phyloP scores from a whole-genome alignment of 2,888 invertebrate species.

The Hipparchia sbordonii region DNA sequence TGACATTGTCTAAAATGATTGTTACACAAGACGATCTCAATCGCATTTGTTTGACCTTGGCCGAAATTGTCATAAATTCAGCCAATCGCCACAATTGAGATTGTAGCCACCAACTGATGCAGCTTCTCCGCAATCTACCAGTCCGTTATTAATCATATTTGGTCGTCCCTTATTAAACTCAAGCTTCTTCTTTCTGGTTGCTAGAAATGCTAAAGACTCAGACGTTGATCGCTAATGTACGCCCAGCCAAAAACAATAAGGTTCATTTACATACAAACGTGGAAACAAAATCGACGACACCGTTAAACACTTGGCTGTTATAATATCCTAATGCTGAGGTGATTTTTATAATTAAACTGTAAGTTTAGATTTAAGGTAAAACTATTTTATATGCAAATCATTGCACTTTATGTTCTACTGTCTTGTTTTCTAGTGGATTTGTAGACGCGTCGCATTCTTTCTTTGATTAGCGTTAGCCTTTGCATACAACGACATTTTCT shows the following conservation, averaged over 20 bases:
- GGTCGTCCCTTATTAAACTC: too few species aligned
- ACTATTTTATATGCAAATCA: slow-evolving; percentile 50
- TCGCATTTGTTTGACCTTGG: too few species aligned
- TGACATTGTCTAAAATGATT: too few species aligned
- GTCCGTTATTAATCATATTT: too few species aligned
- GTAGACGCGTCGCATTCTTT: slow-evolving; percentile 54
- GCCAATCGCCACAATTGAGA: too few species aligned
- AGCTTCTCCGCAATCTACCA: too few species aligned
- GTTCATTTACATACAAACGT: slow-evolving; percentile 23
- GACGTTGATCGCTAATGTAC: neutral
- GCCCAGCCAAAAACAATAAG: slow-evolving; percentile 1
- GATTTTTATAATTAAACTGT: slow-evolving; percentile 66
- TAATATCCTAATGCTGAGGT: slow-evolving; percentile 56
- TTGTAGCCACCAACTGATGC: too few species aligned
- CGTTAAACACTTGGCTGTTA: slow-evolving; percentile 56
- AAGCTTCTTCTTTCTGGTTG: neutral
- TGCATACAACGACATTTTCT: neutral
- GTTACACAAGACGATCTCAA: too few species aligned
- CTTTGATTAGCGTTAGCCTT: slow-evolving; percentile 47
- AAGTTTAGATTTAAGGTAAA: slow-evolving; percentile 69
- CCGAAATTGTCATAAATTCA: too few species aligned
- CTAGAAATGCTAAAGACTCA: neutral
- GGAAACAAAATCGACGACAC: slow-evolving; percentile 39
- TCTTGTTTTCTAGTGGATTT: slow-evolving; percentile 49
- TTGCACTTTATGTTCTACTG: slow-evolving; percentile 45